Evolutionary conservation across 2,113 vertebrate genomes (phyloP).

Genomic region (Clinocottus analis): DNA sequence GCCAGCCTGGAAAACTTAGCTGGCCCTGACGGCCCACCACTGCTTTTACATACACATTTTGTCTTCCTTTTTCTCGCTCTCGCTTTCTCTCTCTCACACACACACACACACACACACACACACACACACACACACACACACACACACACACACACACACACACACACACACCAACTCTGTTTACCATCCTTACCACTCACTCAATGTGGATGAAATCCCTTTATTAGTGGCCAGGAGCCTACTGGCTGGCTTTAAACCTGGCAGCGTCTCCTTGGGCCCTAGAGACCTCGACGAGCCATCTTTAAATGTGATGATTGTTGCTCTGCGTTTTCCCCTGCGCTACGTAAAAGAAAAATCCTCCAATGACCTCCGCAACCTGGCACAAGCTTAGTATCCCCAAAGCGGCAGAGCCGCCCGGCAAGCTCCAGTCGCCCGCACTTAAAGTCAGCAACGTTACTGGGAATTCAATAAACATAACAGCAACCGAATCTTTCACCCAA

Average conservation of each 20-base stretch:
- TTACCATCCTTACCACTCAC: constrained; percentile 38
- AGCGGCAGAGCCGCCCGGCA: constrained; percentile 21
- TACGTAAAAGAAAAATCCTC: constrained; percentile 59
- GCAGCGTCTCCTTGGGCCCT: constrained; percentile 42
- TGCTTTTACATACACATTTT: not conserved
- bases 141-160: constrained; percentile 12
- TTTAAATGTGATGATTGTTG: constrained; percentile 73
- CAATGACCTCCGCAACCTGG: constrained; percentile 62
- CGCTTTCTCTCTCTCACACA: too few species aligned
- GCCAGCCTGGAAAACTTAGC: too few species aligned
- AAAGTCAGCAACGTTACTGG: constrained; percentile 67
- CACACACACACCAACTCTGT: constrained; percentile 27
- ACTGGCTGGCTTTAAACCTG: constrained; percentile 67
- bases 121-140: constrained; percentile 15
- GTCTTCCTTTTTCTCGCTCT: not conserved
- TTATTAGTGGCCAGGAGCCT: constrained; percentile 73
- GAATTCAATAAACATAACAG: constrained; percentile 78
- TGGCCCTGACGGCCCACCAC: too few species aligned
- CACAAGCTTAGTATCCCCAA: constrained; percentile 53
- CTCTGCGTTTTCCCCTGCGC: constrained; percentile 61
- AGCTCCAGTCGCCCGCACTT: constrained; percentile 58
- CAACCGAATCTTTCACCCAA: constrained; percentile 69
- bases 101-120: constrained; percentile 16
- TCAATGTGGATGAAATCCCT: constrained; percentile 60
- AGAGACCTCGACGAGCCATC: constrained; percentile 40